Evolutionary conservation across 1,140 invertebrate species (phyloP).

Genomic region (Muscidifurax raptorellus): DNA sequence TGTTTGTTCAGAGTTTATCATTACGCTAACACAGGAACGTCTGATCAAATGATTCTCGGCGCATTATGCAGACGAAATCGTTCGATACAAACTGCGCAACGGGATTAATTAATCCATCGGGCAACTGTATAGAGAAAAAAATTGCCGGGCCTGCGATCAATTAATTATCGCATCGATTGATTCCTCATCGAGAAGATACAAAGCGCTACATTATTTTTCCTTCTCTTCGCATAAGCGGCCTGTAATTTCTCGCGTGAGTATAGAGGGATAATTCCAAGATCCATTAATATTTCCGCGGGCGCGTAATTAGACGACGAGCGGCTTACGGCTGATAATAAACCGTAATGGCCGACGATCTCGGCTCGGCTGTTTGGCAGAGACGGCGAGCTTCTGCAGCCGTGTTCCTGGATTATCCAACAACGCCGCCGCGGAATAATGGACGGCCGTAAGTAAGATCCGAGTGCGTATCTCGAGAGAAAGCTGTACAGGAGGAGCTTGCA

Average conservation of each 20-base stretch:
- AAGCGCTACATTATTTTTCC: too few relatives aligned
- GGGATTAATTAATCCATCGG: too few relatives aligned
- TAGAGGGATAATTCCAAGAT: slow-evolving; percentile 21
- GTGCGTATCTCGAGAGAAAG: background rate
- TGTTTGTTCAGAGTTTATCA: background rate
- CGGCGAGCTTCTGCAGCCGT: background rate
- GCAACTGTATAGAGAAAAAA: too few relatives aligned
- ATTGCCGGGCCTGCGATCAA: too few relatives aligned
- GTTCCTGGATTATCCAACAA: background rate
- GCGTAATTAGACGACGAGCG: slow-evolving; percentile 29
- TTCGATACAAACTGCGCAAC: too few relatives aligned
- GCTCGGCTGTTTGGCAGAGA: background rate
- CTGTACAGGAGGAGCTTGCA: background rate
- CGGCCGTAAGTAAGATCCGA: slow-evolving; percentile 8
- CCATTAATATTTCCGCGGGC: slow-evolving; percentile 33
- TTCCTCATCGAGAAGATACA: too few relatives aligned
- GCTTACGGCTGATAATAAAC: slow-evolving; percentile 35
- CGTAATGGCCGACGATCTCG: slow-evolving; percentile 22
- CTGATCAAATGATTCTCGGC: too few relatives aligned
- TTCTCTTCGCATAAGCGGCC: background rate
- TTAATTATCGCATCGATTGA: too few relatives aligned
- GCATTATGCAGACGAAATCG: too few relatives aligned
- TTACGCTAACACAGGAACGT: too few relatives aligned
- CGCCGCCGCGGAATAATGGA: slow-evolving; percentile 1
- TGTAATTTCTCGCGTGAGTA: too few relatives aligned